Evolutionary conservation across 2,113 vertebrate genomes (phyloP), one percentile per base, ranked within the genome.

Genomic region (Apodemus speciosus): DNA sequence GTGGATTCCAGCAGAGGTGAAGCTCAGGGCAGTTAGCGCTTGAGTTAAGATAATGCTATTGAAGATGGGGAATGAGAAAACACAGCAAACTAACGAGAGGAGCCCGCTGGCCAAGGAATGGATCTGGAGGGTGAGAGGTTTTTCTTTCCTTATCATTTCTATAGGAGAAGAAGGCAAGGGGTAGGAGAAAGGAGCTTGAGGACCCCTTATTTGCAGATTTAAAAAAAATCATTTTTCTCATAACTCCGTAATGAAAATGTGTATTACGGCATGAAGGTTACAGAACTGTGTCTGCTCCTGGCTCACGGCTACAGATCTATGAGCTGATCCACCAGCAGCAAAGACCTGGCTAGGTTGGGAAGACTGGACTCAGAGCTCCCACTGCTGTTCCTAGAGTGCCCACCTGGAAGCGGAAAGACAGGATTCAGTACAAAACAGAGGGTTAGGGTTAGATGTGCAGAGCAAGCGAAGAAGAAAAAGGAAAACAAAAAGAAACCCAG

Each of bases 301-400:
- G 98, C 97, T 97, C 98, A 98, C 98, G 97, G 98, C 99, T 99
- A 99, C 98, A 99, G 99, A 99, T 99, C 99, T 99, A 99, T 99
- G 98, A 99, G 99, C 99, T 99, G 99, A 98, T 99, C 99, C 99
- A 99, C 99, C 99, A 99, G 99, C 98, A 99, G 99, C 96, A 99
- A 98, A 98, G 99, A 99, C 98, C 99, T 99, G 98, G 99, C 99
- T 99, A 99, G 98, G 99, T 98, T 99, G 98, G 99, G 99, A 98
- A 99, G 99, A 99, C 99, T 99, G 99, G 99, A 99, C 98, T 99
- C 99, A 99, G 99, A 99, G 98, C 99, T 99, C 99, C 99, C 99
- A 99, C 99, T 99, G 99, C 99, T 99, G 99, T 99, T 99, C 99
- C 99, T 99, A 98, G 99, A 99, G 98, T 99, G 99, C 99, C 99